Conservation (phyloP, 2,888 invertebrate genomes). For the Cataglyphis rosenhaueri region DNA sequence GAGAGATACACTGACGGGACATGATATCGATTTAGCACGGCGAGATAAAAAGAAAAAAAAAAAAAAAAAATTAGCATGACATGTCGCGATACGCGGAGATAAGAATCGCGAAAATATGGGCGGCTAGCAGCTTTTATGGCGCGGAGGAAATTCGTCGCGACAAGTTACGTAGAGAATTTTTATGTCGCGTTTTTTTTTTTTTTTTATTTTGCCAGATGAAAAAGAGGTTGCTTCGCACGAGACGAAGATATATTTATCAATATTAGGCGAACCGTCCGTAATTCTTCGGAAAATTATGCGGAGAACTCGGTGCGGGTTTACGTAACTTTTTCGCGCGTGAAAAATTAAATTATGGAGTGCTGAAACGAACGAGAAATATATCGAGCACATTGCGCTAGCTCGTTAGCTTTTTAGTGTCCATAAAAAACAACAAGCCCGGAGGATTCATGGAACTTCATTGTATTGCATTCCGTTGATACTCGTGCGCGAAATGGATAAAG, state of each 20-base stretch:
- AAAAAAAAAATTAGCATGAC: constrained; percentile 16
- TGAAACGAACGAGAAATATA: background rate
- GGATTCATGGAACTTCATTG: constrained; percentile 24
- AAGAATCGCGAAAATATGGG: constrained; percentile 25
- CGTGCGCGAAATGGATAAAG: constrained; percentile 14
- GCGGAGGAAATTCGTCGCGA: background rate
- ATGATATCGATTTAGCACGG: constrained; percentile 20
- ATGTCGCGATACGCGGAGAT: background rate
- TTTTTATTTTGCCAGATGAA: background rate
- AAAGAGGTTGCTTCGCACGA: background rate
- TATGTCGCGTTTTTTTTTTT: background rate
- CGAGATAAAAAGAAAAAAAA: background rate
- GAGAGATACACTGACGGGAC: background rate
- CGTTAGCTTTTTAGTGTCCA: background rate
- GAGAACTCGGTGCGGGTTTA: background rate
- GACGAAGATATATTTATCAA: constrained; percentile 9
- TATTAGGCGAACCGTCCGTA: constrained; percentile 3
- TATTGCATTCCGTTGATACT: background rate
- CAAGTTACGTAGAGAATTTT: background rate
- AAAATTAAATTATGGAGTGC: background rate
- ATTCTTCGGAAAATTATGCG: background rate
- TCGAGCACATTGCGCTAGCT: background rate
- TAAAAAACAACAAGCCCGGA: background rate
- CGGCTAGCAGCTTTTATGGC: background rate
- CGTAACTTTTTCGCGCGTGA: background rate